Base-by-base conservation (phyloP, 2,888 invertebrate species). In the Volucella inflata region DNA sequence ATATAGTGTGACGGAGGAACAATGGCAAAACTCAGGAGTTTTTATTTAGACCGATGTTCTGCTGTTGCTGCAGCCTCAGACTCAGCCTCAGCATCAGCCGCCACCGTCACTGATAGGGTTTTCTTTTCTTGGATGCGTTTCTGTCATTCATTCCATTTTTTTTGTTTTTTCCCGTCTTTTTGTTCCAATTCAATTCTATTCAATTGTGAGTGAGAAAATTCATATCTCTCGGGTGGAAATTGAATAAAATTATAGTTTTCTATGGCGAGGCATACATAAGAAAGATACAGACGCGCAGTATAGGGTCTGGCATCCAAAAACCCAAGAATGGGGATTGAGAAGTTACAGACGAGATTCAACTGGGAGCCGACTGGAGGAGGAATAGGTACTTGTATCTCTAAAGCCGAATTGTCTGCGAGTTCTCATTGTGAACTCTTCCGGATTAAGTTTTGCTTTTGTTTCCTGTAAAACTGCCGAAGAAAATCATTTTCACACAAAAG, bases 371-470 rank as follows among this genome's bases (percentile, higher is more conserved):
- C 30, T 30, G 30, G 6, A 30, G 30, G 6, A 30, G 30, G 30
- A 30, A 30, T 30, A n/a, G n/a, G n/a, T n/a, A 30, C 30, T 30
- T 30, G 30, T 30, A 30, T 30, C 30, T 30, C 30, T 0, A 30
- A 30, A 30, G 6, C 30, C 30, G 30, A 40, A 75, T 64, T 67
- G 53, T 71, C 55, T 71, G 48, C 11, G 38, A 59, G 55, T 65
- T 70, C 53, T 65, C 46, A 82, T 77, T 82, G 71, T 77, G 65
- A 76, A 76, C 76, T 65, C 81, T 82, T 82, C 82, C 82, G 82
- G 82, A 72, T 82, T 82, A 77, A 82, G 77, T 77, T 82, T 76
- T 77, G 65, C 77, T 59, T 67, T 72, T 77, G 82, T 77, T 82
- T 82, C 71, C 67, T 71, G 60, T 67, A 72, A 77, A 77, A 60